Base-by-base conservation (phyloP, 2,888 invertebrate genomes). In the Shargacucullia verbasci region DNA sequence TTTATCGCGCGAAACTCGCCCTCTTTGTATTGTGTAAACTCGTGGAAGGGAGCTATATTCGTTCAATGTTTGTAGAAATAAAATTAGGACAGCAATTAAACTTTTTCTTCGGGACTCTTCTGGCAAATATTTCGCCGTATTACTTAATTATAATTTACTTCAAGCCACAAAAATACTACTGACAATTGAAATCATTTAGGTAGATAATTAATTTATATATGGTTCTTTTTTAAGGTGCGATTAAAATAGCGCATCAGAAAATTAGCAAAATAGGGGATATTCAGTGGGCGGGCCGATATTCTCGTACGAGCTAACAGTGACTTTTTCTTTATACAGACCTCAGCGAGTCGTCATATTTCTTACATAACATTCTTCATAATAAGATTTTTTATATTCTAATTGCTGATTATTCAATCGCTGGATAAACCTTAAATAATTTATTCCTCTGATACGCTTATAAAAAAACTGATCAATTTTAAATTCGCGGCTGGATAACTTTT, bases 21-120 rank as follows among this genome's bases (percentile, higher is more conserved):
- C n/a, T n/a, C n/a, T n/a, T n/a, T n/a, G 20, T 20, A 20, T 20
- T 20, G 20, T 41, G 38, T 35, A 14, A 15, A 27, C 48, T 59
- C 43, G 15, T 13, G 41, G 29, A 48, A 39, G 5, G 14, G 13
- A 48, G 45, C 33, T 48, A 64, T 68, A 55, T 71, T 57, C 25
- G 41, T 35, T 3, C 49, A 47, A n/a, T 43, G 52, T 66, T 61
- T 60, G 52, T 37, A 31, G 34, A 68, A 64, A 61, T 61, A 46
- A 45, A 72, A 64, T 43, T 39, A 40, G 54, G 40, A 38, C 54
- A 29, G n/a, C 56, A 58, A 68, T 72, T 67, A 57, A 72, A 67
- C 47, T 59, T 68, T 50, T 66, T 44, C 14, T 66, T 44, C 14
- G 7, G 31, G 41, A 52, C 38, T 59, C 37, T 14, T 7, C 20